A percentile compares a stretch with the other conserved stretches of the same genome.
Evolutionary conservation across 2,113 vertebrate species (phyloP).

Genomic region (Saccopteryx leptura): DNA sequence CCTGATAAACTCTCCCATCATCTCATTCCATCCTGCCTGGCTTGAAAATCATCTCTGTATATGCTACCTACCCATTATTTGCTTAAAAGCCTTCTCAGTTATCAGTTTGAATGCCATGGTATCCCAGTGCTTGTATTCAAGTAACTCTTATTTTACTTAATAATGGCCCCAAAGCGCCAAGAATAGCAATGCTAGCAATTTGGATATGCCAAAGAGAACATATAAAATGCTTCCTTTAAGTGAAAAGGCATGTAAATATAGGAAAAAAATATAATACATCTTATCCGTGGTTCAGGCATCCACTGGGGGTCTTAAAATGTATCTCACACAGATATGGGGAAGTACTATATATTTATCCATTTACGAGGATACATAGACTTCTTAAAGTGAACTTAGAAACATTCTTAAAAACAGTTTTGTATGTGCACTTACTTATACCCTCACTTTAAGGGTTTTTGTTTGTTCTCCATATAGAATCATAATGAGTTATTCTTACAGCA

Average conservation of each 20-base stretch:
- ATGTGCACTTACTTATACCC: neutral
- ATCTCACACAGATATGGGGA: neutral
- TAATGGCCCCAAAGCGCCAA: neutral
- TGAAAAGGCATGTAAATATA: neutral
- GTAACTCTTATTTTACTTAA: neutral
- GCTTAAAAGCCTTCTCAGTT: neutral
- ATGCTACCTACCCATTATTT: neutral
- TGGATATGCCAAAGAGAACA: neutral
- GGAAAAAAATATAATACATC: neutral
- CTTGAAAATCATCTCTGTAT: neutral
- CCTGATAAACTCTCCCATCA: neutral
- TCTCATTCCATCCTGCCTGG: neutral
- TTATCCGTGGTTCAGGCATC: neutral
- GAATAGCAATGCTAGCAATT: neutral
- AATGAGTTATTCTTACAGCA: neutral
- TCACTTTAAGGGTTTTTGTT: neutral
- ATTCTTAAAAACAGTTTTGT: neutral
- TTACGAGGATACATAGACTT: neutral
- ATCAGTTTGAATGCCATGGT: neutral
- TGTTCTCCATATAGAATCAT: neutral
- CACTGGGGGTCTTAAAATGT: neutral
- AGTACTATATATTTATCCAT: neutral
- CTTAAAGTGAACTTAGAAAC: neutral
- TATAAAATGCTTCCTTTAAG: neutral
- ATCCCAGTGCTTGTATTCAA: neutral